Conservation (phyloP, 1,140 invertebrate genomes). For the Caenorhabditis briggsae region DNA sequence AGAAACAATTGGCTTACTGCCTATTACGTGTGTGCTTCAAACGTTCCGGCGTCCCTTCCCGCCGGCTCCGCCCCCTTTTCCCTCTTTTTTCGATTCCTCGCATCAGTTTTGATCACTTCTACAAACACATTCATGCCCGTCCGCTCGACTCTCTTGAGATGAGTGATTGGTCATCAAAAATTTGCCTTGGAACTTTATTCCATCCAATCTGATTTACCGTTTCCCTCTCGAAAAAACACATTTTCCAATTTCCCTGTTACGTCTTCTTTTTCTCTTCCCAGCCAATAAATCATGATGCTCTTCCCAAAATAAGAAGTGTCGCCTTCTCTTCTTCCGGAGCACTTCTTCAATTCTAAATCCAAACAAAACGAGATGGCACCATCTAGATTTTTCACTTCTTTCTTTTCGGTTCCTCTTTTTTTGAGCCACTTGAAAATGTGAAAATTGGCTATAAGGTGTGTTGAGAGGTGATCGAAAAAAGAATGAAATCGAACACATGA, state of each 20-base stretch:
- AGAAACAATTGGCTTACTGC: conserved; percentile 47
- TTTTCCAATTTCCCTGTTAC: not conserved
- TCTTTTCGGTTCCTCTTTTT: not conserved
- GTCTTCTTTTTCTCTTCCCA: not conserved
- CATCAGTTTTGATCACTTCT: conserved; percentile 50
- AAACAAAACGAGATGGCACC: conserved; percentile 17
- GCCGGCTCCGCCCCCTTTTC: conserved; percentile 14
- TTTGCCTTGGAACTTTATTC: conserved; percentile 30
- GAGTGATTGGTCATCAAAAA: conserved; percentile 34
- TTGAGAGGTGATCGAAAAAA: not conserved
- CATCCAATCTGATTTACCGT: not conserved
- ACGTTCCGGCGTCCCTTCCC: conserved; percentile 16
- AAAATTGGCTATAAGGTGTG: not conserved
- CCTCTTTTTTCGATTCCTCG: conserved; percentile 10
- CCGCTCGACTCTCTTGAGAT: conserved; percentile 40
- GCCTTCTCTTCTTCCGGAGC: not conserved
- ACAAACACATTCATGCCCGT: conserved; percentile 53
- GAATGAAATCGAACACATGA: not conserved
- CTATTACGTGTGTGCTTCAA: conserved; percentile 13
- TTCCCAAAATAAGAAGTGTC: conserved; percentile 15
- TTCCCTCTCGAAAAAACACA: not conserved
- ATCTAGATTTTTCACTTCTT: not conserved
- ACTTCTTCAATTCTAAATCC: conserved; percentile 19
- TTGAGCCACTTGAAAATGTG: conserved; percentile 22
- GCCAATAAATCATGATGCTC: not conserved